Percentiles rank a stretch among this genome's conserved stretches.
phyloP scores from a whole-genome alignment of 2,113 vertebrate species.

The Condylura cristata region DNA sequence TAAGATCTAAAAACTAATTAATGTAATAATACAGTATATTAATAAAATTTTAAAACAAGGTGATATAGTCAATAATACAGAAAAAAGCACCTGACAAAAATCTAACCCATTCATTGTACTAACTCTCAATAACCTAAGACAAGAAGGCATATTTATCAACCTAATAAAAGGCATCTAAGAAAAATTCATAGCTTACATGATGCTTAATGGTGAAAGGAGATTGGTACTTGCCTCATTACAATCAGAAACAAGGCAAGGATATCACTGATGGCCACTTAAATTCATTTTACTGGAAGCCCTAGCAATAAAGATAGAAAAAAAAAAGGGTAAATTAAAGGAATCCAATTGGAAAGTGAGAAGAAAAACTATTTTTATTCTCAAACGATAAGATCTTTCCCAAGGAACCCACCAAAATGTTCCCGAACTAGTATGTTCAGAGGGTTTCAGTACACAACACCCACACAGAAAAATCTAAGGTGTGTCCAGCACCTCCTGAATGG shows the following conservation, averaged over 20 bases:
- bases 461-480: neutral
- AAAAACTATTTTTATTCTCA: neutral
- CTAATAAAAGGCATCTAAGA: neutral
- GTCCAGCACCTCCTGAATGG: neutral
- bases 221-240: neutral
- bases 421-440: neutral
- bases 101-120: neutral
- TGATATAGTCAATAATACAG: neutral
- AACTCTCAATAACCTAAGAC: neutral
- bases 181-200: neutral
- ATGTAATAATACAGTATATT: neutral
- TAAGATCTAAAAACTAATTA: neutral
- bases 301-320: neutral
- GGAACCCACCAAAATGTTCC: neutral
- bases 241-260: neutral
- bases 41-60: neutral
- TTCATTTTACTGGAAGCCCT: neutral
- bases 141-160: neutral
- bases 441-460: neutral
- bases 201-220: neutral
- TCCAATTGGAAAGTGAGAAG: neutral
- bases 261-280: neutral
- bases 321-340: neutral
- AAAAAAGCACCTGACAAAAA: neutral
- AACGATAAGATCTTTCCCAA: neutral